Base-by-base conservation (phyloP, 2,113 vertebrate species). In the Columba janthina region DNA sequence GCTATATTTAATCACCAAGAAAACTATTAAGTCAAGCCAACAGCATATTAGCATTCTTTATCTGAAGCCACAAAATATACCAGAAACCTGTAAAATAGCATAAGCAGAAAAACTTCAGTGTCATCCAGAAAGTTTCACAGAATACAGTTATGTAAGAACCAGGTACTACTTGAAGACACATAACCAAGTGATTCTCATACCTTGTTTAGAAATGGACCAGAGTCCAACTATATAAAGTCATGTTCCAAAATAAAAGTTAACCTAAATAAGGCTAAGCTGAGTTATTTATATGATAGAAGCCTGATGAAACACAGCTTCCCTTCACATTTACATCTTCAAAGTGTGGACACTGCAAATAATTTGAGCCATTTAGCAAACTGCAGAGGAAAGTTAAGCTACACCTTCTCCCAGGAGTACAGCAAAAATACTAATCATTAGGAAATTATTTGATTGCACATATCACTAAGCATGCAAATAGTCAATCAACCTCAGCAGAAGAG, bases 1-100 rank as follows among this genome's bases (percentile, higher is more conserved):
- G 50, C 58, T 96, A 54, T 83, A 95, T 85, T 95, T 94, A 76
- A 91, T 62, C 54, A 73, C 69, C 13, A 88, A 72, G 50, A n/a
- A 88, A 91, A 95, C 57, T 29, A 82, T 65, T 81, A 91, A 84
- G 56, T 57, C 53, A 70, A 84, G 50, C 11, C 60, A 89, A 87
- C 15, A 88, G 54, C 7, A 28, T 61, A 44, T 36, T 90, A 57
- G 17, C 25, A 61, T 67, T 83, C 69, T 71, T 73, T 60, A 92
- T 75, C 57, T 65, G 40, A 94, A 80, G 60, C 69, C 69, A 86
- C n/a, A 89, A 90, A 89, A 86, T 40, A 61, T 2, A 85, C 46
- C 42, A 84, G 57, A 71, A 86, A 67, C 9, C 36, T 78, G n/a
- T 28, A 92, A 75, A 89, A 22, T 1, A 77, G 16, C 28, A 60